Evolutionary conservation across 1,140 invertebrate genomes (phyloP).

Genomic region (Apis florea): DNA sequence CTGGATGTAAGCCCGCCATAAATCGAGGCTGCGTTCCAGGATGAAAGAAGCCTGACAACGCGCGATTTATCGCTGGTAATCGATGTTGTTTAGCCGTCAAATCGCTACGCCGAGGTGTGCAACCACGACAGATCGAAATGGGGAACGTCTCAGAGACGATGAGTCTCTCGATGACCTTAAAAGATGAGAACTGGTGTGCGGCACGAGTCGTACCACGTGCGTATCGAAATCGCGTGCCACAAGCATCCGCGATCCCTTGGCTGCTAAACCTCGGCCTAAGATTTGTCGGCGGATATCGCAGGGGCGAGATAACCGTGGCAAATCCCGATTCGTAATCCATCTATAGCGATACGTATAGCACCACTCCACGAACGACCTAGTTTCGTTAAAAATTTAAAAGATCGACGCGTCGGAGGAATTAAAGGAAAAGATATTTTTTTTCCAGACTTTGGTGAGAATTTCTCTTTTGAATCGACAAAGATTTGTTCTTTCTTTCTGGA

Average conservation of each 20-base stretch:
- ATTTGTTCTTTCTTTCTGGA: too few species aligned
- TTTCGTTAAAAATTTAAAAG: conserved; percentile 63
- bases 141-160: conserved; percentile 1
- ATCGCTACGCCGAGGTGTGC: conserved; percentile 14
- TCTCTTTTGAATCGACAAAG: too few species aligned
- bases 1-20: conserved; percentile 37
- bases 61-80: conserved; percentile 49
- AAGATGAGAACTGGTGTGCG: conserved; percentile 34
- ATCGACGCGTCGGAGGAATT: conserved; percentile 64
- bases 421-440: conserved; percentile 58
- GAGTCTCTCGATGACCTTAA: conserved; percentile 39
- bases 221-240: not conserved
- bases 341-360: conserved; percentile 29
- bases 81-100: conserved; percentile 36
- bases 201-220: not conserved
- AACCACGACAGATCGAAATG: conserved; percentile 23
- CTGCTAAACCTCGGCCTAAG: conserved; percentile 45
- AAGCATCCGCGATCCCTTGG: conserved; percentile 28
- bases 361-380: conserved; percentile 56
- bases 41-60: conserved; percentile 40
- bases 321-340: conserved; percentile 33
- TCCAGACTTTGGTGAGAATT: too few species aligned
- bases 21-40: conserved; percentile 43
- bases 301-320: conserved; percentile 30
- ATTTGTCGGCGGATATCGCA: conserved; percentile 50